Evolutionary conservation across 2,113 vertebrate species (phyloP), one percentile per base, ranked within the genome.

Genomic region (Strigops habroptila): DNA sequence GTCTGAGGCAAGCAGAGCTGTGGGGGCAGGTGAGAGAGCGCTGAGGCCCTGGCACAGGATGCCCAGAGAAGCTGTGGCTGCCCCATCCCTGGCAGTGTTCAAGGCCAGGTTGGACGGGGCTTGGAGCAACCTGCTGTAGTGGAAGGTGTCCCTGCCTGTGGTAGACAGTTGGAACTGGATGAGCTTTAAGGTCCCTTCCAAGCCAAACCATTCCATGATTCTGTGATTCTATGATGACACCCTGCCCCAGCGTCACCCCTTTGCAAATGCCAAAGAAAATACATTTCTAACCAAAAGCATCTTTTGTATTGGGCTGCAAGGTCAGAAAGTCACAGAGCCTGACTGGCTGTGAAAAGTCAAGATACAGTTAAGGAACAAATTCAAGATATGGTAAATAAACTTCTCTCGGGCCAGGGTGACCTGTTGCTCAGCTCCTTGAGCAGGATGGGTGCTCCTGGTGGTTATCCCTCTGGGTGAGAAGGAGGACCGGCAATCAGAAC

Each of bases 261-360:
- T n/a, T 33, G 8, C 33, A 35, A 57, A 21, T 6, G 2, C 5
- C 5, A 3, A 24, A 5, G 0, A 25, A 59, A 60, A 39, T 13
- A 18, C 1, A 25, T 46, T 60, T 62, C 33, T 30, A 24, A 53
- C 15, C 2, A 9, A n/a, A 8, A 53, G 18, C 28, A 18, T 53
- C 52, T 28, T 53, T 17, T 17, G 18, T 18, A 12, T 22, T 2
- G n/a, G 33, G 41, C 71, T 7, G 44, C 14, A 3, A 48, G 41
- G 28, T 31, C 17, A 46, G 44, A 65, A 44, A 1, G 51, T 17
- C 6, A 3, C 25, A 15, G 17, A 86, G 24, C 63, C 44, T 12
- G 6, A 3, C 65, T 31, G 44, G 24, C 64, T 52, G 49, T 12
- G 33, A 27, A 23, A 59, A 57, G 27, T 35, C 33, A 60, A 44